These are phyloP conservation scores for Pundamilia nyererei DNA, from an alignment of 2,113 vertebrate genomes.

Conservation along the genomic window DNA sequence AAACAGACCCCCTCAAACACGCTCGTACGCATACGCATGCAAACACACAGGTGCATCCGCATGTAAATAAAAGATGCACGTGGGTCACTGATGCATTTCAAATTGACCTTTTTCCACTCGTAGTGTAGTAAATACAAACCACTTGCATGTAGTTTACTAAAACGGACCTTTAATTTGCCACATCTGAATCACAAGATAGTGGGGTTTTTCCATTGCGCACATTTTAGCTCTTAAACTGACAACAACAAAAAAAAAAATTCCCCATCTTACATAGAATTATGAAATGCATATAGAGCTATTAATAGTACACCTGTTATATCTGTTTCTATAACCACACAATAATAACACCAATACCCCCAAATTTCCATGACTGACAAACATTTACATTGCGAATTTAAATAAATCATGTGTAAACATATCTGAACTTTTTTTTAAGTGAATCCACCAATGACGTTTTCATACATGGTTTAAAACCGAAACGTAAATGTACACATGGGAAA, in stretches of 20 bases:
- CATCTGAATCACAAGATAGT: constrained; percentile 13
- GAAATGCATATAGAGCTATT: neutral
- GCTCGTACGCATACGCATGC: constrained; percentile 28
- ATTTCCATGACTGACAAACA: neutral
- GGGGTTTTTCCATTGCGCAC: neutral
- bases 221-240: neutral
- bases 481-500: constrained; percentile 28
- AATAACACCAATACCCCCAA: neutral
- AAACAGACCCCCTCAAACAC: constrained; percentile 60
- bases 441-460: neutral
- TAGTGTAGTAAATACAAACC: constrained; percentile 19
- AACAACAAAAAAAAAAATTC: neutral
- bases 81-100: constrained; percentile 21
- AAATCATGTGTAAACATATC: neutral
- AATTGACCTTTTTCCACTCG: constrained; percentile 37
- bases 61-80: constrained; percentile 49
- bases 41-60: constrained; percentile 67
- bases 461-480: neutral
- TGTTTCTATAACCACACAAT: neutral
- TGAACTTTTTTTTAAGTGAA: neutral
- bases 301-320: neutral
- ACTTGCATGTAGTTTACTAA: neutral
- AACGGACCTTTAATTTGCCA: constrained; percentile 1
- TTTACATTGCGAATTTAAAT: neutral
- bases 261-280: neutral